Evolutionary conservation across 2,113 vertebrate genomes (phyloP).

Genomic region (Turnix velox): DNA sequence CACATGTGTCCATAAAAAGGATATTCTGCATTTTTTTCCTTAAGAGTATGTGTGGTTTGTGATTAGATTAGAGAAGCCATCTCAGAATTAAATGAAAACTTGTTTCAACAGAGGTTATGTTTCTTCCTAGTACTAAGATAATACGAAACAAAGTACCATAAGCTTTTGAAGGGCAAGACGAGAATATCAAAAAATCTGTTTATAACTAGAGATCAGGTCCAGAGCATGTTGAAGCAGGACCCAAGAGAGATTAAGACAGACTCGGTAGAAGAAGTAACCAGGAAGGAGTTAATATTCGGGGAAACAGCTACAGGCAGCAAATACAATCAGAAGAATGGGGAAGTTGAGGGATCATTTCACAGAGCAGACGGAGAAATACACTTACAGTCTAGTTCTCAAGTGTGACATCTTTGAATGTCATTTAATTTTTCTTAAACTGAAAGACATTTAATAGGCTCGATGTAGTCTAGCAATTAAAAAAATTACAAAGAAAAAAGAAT

Average conservation of each 20-base stretch:
- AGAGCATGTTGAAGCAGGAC: background rate
- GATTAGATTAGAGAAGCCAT: background rate
- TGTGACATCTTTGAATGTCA: background rate
- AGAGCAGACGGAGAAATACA: background rate
- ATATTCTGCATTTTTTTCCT: background rate
- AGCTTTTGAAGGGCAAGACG: background rate
- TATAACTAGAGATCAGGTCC: background rate
- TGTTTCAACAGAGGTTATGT: background rate
- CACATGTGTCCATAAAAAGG: fast-evolving
- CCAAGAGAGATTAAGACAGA: background rate
- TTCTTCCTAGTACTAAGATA: background rate
- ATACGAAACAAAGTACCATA: background rate
- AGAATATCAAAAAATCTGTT: background rate
- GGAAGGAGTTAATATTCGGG: background rate
- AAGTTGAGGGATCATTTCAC: background rate
- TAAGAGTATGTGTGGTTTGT: background rate
- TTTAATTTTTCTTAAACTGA: background rate
- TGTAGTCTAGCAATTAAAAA: background rate
- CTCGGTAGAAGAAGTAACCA: background rate
- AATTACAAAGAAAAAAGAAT: background rate
- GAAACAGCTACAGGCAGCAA: background rate
- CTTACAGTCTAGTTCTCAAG: background rate
- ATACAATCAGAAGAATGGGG: background rate
- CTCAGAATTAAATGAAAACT: background rate
- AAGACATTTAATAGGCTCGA: background rate